Conservation (phyloP, 2,797 vertebrate species). For the Lacerta bilineata region DNA sequence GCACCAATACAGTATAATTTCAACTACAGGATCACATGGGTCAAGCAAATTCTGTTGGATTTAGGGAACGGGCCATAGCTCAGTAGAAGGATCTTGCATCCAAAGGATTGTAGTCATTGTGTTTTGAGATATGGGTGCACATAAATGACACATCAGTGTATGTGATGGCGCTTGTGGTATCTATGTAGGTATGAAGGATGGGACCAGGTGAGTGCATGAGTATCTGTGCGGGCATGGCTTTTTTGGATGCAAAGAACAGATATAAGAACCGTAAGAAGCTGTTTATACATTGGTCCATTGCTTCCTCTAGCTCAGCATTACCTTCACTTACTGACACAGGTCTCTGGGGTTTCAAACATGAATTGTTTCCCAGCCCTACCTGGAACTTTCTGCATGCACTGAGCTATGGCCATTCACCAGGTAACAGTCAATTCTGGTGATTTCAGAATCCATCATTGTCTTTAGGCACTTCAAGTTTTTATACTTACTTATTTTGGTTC, state of each 20-base stretch:
- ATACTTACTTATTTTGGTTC: background rate
- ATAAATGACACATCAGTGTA: background rate
- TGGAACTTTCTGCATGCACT: too few relatives aligned
- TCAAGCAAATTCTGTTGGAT: background rate
- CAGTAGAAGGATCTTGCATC: too few relatives aligned
- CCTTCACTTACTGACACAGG: too few relatives aligned
- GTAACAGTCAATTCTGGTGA: background rate
- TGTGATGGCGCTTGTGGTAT: too few relatives aligned
- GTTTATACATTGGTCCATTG: too few relatives aligned
- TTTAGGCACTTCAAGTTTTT: background rate
- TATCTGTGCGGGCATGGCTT: background rate
- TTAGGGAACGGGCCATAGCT: background rate
- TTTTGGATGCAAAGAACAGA: too few relatives aligned
- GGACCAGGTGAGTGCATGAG: background rate
- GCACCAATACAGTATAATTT: too few relatives aligned
- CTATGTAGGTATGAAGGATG: background rate
- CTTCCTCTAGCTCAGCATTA: too few relatives aligned
- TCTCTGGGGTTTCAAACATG: too few relatives aligned
- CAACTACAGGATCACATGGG: background rate
- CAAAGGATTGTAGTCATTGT: background rate
- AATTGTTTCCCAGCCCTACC: too few relatives aligned
- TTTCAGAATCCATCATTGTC: background rate
- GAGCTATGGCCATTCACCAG: background rate
- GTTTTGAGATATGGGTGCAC: background rate
- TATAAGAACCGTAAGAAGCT: too few relatives aligned